phyloP scores from a whole-genome alignment of 1,140 invertebrate genomes.

The Bombus breviceps region DNA sequence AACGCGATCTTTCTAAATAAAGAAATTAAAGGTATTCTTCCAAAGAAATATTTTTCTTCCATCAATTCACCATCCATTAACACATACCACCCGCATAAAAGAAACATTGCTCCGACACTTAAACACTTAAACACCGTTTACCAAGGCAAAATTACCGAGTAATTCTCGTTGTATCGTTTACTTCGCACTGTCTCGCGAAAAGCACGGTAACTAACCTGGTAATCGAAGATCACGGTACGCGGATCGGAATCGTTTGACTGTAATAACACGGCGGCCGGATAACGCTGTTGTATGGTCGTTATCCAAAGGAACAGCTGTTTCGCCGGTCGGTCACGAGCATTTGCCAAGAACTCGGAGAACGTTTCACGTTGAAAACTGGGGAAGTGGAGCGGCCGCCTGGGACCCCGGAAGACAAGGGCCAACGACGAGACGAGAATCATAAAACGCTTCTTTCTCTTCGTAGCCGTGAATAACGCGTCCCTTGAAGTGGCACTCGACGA shows the following conservation, averaged over 20 bases:
- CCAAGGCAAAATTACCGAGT: neutral
- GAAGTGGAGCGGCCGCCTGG: slow-evolving; percentile 50
- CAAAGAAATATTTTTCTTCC: neutral
- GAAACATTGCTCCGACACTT: neutral
- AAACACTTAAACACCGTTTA: neutral
- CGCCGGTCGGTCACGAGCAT: slow-evolving; percentile 41
- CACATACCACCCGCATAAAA: neutral
- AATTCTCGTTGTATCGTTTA: neutral
- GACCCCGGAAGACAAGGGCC: slow-evolving; percentile 38
- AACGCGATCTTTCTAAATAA: too few relatives aligned
- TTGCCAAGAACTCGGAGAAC: slow-evolving; percentile 54
- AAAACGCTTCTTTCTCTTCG: slow-evolving; percentile 48
- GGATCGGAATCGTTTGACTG: slow-evolving; percentile 10
- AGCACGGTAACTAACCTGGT: neutral
- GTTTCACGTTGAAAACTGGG: slow-evolving; percentile 49
- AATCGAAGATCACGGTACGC: neutral
- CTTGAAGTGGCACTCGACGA: slow-evolving; percentile 26
- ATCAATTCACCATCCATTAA: neutral
- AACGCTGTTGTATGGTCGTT: slow-evolving; percentile 8
- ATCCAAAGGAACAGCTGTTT: slow-evolving; percentile 52
- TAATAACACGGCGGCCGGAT: slow-evolving; percentile 16
- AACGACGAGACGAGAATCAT: slow-evolving; percentile 49
- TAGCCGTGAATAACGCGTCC: slow-evolving; percentile 34
- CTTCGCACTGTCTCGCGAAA: neutral
- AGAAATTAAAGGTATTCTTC: too few relatives aligned